Evolutionary conservation across 2,888 invertebrate genomes (phyloP).

Genomic region (Atrina japonica): DNA sequence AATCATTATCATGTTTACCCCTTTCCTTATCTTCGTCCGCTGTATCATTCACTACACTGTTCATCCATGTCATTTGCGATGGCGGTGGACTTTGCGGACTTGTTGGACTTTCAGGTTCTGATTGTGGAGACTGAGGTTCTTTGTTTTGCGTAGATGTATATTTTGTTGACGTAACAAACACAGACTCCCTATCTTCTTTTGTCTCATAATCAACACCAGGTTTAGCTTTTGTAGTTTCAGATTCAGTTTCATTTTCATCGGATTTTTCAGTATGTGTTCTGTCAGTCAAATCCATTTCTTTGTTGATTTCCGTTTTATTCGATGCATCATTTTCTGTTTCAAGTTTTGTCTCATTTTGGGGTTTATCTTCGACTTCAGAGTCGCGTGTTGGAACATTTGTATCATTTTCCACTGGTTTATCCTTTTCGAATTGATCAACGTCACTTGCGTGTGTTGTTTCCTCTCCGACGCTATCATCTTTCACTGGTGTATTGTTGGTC

Average conservation of each 20-base stretch:
- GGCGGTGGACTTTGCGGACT: slow-evolving; percentile 4
- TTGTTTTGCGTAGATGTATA: not conserved
- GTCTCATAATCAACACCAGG: not conserved
- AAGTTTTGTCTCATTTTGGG: not conserved
- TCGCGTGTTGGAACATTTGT: not conserved
- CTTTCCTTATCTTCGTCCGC: slow-evolving; percentile 6
- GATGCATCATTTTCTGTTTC: not conserved
- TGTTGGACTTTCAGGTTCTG: not conserved
- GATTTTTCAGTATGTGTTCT: slow-evolving; percentile 3
- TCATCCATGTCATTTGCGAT: not conserved
- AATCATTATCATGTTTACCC: slow-evolving; percentile 1
- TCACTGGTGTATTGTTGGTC: no score
- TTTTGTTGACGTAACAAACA: no score
- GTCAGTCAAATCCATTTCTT: slow-evolving; percentile 2
- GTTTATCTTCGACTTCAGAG: not conserved
- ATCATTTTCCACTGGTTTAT: not conserved
- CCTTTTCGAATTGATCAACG: not conserved
- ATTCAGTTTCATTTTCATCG: no score
- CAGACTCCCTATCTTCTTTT: not conserved
- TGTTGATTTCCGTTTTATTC: not conserved
- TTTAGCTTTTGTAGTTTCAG: no score
- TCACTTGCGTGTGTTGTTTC: not conserved
- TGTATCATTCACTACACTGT: not conserved
- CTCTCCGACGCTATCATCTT: no score
- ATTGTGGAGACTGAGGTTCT: not conserved